These are phyloP conservation scores for Excalfactoria chinensis DNA, from an alignment of 2,113 vertebrate species.

Conservation along the genomic window DNA sequence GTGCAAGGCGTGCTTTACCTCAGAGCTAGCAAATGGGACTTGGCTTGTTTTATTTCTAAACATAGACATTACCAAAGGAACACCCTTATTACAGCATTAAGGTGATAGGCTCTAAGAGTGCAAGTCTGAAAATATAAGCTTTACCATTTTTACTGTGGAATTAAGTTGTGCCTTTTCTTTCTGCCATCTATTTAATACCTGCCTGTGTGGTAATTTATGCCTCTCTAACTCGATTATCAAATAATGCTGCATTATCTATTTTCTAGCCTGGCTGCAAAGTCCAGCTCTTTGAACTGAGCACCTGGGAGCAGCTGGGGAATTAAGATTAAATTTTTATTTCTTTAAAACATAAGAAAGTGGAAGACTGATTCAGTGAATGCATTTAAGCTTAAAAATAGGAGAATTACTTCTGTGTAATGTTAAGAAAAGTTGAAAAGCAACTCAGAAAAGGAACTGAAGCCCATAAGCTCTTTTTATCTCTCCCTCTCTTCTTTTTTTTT, in stretches of 20 bases:
- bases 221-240: neutral
- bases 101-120: neutral
- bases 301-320: slow-evolving; percentile 25
- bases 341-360: neutral
- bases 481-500: neutral
- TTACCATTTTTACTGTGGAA: neutral
- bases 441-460: slow-evolving; percentile 20
- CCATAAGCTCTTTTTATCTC: neutral
- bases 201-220: neutral
- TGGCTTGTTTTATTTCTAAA: neutral
- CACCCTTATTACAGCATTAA: neutral
- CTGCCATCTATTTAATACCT: neutral
- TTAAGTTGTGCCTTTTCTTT: neutral
- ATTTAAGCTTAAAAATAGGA: slow-evolving; percentile 13
- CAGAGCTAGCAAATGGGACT: neutral
- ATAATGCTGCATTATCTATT: slow-evolving; percentile 22
- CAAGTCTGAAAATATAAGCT: neutral
- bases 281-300: neutral
- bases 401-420: neutral
- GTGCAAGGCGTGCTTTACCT: neutral
- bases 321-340: slow-evolving; percentile 25
- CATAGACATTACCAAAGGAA: neutral
- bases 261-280: slow-evolving; percentile 19
- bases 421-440: slow-evolving; percentile 9
- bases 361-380: neutral